phyloP scores from a whole-genome alignment of 2,113 vertebrate species.

The Corythornis cristatus region DNA sequence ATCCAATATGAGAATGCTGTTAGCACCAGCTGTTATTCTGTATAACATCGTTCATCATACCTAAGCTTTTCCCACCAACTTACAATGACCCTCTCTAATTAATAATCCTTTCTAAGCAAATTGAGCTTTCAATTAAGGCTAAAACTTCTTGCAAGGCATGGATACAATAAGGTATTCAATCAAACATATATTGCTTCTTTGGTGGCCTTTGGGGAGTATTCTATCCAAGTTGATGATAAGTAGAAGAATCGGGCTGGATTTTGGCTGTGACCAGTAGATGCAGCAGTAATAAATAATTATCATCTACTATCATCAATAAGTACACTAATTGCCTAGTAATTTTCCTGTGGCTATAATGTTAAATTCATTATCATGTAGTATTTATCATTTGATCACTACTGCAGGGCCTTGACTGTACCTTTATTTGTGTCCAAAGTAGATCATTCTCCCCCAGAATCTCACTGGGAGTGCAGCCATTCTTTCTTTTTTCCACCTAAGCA shows the following conservation, averaged over 20 bases:
- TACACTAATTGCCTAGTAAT: background rate
- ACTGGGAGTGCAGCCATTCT: background rate
- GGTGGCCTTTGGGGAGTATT: background rate
- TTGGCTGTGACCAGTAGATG: background rate
- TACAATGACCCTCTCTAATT: background rate
- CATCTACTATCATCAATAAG: background rate
- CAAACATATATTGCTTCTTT: background rate
- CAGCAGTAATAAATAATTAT: background rate
- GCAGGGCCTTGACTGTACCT: background rate
- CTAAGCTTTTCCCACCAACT: background rate
- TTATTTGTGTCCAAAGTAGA: background rate
- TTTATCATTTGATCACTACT: background rate
- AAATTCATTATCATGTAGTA: accelerated
- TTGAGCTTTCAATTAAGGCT: background rate
- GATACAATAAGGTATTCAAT: background rate
- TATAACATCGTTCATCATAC: background rate
- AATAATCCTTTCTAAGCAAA: background rate
- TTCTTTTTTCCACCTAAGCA: background rate
- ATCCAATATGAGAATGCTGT: background rate
- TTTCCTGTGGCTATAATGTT: background rate
- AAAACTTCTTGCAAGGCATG: background rate
- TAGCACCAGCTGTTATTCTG: background rate
- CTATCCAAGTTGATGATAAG: background rate
- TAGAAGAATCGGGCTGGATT: background rate
- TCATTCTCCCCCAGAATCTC: background rate